Evolutionary conservation across 2,113 vertebrate species (phyloP).

Genomic region (Apeltes quadracus): DNA sequence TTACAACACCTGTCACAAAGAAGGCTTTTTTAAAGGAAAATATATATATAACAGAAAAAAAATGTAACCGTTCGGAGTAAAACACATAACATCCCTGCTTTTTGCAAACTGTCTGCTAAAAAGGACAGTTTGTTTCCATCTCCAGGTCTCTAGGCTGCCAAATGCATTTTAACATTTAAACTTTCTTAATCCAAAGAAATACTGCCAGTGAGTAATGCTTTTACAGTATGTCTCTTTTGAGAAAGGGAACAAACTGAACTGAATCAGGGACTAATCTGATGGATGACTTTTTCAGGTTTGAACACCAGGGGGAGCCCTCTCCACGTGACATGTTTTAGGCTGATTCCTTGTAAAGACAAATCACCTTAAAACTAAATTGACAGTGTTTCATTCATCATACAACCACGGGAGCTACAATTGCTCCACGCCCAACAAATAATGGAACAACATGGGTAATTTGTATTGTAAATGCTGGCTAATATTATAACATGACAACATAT

Average conservation of each 20-base stretch:
- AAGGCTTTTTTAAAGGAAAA: no score
- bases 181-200: not conserved
- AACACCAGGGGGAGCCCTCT: constrained; percentile 62
- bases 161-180: not conserved
- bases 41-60: no score
- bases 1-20: no score
- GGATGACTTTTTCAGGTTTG: not conserved
- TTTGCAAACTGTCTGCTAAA: not conserved
- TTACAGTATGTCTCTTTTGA: not conserved
- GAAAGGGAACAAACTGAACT: constrained; percentile 17
- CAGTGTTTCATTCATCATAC: not conserved
- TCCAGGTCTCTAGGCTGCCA: no score
- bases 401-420: not conserved
- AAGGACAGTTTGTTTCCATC: not conserved
- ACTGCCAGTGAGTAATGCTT: not conserved
- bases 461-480: not conserved
- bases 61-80: no score
- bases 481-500: no score
- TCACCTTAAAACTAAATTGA: not conserved
- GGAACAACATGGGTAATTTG: not conserved
- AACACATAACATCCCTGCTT: not conserved
- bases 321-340: constrained; percentile 2
- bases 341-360: not conserved
- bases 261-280: not conserved
- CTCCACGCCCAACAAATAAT: not conserved